Conservation (phyloP, 1,140 invertebrate species). For the Drosophila ambigua region DNA sequence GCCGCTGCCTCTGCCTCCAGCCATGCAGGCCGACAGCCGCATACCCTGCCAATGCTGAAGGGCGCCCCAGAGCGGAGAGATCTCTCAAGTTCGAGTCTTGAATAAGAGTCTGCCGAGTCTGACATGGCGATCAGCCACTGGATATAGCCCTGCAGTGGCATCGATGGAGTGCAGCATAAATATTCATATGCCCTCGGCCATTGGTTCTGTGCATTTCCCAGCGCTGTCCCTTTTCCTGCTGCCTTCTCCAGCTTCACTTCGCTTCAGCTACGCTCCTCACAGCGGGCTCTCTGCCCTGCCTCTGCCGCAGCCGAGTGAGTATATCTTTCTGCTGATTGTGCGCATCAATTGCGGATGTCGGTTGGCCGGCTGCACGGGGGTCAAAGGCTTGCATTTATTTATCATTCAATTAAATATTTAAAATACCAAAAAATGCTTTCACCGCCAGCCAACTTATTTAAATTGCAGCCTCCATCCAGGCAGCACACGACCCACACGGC, state of each 20-base stretch:
- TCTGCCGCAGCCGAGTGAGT: neutral
- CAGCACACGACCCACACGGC: slow-evolving; percentile 16
- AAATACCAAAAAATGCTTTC: slow-evolving; percentile 82
- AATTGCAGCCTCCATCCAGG: slow-evolving; percentile 13
- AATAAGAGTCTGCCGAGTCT: too few species aligned
- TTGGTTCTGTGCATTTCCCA: slow-evolving; percentile 52
- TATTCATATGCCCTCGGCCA: slow-evolving; percentile 70
- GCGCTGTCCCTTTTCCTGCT: slow-evolving; percentile 8
- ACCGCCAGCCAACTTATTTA: slow-evolving; percentile 69
- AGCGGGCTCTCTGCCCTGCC: neutral
- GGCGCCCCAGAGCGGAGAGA: too few species aligned
- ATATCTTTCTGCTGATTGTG: slow-evolving; percentile 4
- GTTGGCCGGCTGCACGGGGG: slow-evolving; percentile 26
- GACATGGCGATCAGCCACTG: neutral
- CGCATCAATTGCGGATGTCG: slow-evolving; percentile 10
- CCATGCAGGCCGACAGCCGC: too few species aligned
- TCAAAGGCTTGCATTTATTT: slow-evolving; percentile 71
- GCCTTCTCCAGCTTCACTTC: slow-evolving; percentile 8
- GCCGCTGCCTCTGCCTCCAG: too few species aligned
- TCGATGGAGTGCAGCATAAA: slow-evolving; percentile 35
- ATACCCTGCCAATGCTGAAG: too few species aligned
- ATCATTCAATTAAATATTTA: slow-evolving; percentile 83
- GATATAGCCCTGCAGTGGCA: neutral
- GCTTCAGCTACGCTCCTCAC: neutral
- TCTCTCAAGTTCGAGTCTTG: too few species aligned